These are phyloP conservation scores for Diarsia brunnea DNA, from an alignment of 2,888 invertebrate species.

Conservation along the genomic window DNA sequence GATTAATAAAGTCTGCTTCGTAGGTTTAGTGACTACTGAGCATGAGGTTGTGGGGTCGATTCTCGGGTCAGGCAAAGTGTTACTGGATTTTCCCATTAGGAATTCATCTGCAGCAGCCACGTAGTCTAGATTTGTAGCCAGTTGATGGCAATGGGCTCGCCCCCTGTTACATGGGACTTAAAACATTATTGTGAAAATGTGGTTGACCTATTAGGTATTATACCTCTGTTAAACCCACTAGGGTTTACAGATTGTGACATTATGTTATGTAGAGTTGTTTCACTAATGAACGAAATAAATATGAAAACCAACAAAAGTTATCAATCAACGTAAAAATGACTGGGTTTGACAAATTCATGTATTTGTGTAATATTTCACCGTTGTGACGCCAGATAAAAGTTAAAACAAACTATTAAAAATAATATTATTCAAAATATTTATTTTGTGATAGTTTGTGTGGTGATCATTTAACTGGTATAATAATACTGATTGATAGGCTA, in stretches of 20 bases:
- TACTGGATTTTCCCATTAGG: too few relatives aligned
- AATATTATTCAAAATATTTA: neutral
- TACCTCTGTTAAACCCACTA: neutral
- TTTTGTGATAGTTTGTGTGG: neutral
- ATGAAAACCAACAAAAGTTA: constrained; percentile 45
- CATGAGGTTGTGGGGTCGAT: too few relatives aligned
- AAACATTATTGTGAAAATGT: too few relatives aligned
- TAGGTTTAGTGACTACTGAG: neutral
- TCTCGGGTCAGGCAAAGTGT: too few relatives aligned
- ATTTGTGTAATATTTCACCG: constrained; percentile 41
- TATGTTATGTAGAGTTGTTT: neutral
- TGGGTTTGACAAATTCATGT: constrained; percentile 50
- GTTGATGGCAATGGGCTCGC: too few relatives aligned
- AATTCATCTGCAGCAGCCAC: too few relatives aligned
- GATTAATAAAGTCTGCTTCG: constrained; percentile 2
- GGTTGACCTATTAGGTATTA: too few relatives aligned
- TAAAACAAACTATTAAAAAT: constrained; percentile 18
- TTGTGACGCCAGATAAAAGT: constrained; percentile 45
- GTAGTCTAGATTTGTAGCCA: too few relatives aligned
- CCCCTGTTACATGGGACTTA: too few relatives aligned
- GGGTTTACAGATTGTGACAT: neutral
- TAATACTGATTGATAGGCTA: neutral
- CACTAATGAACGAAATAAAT: too few relatives aligned
- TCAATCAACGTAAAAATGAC: constrained; percentile 45
- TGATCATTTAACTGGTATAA: neutral